Evolutionary conservation across 2,888 invertebrate genomes (phyloP).

Genomic region (Eupithecia centaureata): DNA sequence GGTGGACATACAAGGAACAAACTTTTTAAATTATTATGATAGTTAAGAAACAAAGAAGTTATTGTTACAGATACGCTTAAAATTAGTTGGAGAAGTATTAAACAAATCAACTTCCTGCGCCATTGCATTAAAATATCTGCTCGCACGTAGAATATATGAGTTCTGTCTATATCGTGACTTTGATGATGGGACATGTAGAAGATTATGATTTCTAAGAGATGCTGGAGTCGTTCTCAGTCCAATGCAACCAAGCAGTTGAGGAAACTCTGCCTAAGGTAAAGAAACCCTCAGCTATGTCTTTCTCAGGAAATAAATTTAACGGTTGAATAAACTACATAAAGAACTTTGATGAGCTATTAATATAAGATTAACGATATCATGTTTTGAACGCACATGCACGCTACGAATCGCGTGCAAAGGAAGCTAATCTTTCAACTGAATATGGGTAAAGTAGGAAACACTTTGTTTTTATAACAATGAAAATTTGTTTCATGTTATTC

Average conservation of each 20-base stretch:
- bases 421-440: constrained; percentile 12
- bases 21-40: too few relatives aligned
- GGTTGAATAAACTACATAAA: constrained; percentile 15
- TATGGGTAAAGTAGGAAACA: neutral
- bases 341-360: constrained; percentile 13
- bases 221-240: too few relatives aligned
- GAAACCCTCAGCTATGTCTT: neutral
- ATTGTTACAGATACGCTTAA: too few relatives aligned
- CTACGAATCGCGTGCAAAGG: constrained; percentile 33
- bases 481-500: neutral
- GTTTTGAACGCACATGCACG: constrained; percentile 20
- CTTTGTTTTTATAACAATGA: constrained; percentile 4
- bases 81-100: too few relatives aligned
- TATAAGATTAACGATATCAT: constrained; percentile 6
- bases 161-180: too few relatives aligned
- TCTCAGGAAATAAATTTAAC: neutral
- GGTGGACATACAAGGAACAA: too few relatives aligned
- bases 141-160: too few relatives aligned
- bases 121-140: too few relatives aligned
- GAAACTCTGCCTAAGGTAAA: neutral
- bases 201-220: too few relatives aligned
- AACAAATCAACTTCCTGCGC: too few relatives aligned
- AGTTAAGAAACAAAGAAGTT: too few relatives aligned
- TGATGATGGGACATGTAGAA: too few relatives aligned
- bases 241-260: neutral